These are phyloP conservation scores for Cyrtonyx montezumae DNA, from an alignment of 2,113 vertebrate genomes.

Conservation along the genomic window DNA sequence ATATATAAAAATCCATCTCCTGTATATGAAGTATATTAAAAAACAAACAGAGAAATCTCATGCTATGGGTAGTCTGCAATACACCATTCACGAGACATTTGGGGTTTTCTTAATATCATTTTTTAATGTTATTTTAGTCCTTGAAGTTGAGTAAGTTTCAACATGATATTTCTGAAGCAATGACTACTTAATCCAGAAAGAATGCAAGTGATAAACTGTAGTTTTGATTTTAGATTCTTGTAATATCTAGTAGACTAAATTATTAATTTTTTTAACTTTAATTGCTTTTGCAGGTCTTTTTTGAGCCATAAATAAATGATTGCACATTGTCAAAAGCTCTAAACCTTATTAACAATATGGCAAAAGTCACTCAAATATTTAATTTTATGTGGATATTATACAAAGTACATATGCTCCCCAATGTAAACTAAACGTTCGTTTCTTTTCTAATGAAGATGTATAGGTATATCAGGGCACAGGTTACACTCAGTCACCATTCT, in stretches of 20 bases:
- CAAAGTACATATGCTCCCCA: neutral
- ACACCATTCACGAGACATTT: neutral
- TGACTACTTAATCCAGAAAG: neutral
- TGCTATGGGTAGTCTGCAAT: neutral
- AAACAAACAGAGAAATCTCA: neutral
- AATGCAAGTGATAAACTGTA: neutral
- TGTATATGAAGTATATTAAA: neutral
- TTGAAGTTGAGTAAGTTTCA: neutral
- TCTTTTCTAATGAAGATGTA: neutral
- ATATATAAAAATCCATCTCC: neutral
- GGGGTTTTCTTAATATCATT: fast-evolving
- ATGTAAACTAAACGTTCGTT: neutral
- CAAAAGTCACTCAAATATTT: neutral
- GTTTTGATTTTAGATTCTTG: neutral
- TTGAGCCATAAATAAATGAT: neutral
- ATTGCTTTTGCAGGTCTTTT: neutral
- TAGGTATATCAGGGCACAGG: neutral
- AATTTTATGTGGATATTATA: neutral
- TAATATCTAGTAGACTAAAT: neutral
- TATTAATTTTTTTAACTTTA: neutral
- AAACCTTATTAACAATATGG: neutral
- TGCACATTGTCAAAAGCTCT: neutral
- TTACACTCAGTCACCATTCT: neutral
- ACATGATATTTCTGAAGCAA: neutral
- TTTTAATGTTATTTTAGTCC: neutral